phyloP scores from a whole-genome alignment of 2,888 invertebrate species.

The Lochmaea crataegi region DNA sequence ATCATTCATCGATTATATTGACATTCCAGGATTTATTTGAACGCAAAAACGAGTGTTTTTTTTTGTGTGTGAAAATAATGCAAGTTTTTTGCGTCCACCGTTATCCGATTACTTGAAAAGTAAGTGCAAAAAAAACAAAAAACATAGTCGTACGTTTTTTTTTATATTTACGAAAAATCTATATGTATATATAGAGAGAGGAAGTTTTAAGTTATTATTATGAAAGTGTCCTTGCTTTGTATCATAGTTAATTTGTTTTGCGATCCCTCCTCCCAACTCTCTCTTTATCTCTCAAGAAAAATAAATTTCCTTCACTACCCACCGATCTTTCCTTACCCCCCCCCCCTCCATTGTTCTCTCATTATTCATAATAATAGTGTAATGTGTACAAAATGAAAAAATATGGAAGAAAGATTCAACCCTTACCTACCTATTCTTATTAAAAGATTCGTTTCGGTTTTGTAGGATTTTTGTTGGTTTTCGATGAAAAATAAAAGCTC shows the following conservation, averaged over 20 bases:
- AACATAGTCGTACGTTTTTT: constrained; percentile 60
- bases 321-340: neutral
- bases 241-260: constrained; percentile 66
- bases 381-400: constrained; percentile 55
- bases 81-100: constrained; percentile 15
- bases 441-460: constrained; percentile 5
- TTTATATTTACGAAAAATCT: constrained; percentile 55
- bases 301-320: too few relatives aligned
- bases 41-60: neutral
- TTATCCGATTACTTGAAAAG: constrained; percentile 53
- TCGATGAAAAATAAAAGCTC: too few relatives aligned
- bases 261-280: constrained; percentile 47
- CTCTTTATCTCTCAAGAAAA: neutral
- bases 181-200: constrained; percentile 61
- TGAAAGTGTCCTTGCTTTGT: constrained; percentile 74
- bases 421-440: constrained; percentile 40
- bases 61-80: constrained; percentile 26
- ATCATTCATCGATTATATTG: too few relatives aligned
- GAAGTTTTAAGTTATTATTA: constrained; percentile 70
- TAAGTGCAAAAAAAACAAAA: constrained; percentile 50
- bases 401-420: constrained; percentile 33
- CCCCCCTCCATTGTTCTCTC: constrained; percentile 38
- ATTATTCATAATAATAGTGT: constrained; percentile 53
- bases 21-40: constrained; percentile 3
- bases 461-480: neutral